phyloP scores from a whole-genome alignment of 2,113 vertebrate species.

The Macroglossus sobrinus region DNA sequence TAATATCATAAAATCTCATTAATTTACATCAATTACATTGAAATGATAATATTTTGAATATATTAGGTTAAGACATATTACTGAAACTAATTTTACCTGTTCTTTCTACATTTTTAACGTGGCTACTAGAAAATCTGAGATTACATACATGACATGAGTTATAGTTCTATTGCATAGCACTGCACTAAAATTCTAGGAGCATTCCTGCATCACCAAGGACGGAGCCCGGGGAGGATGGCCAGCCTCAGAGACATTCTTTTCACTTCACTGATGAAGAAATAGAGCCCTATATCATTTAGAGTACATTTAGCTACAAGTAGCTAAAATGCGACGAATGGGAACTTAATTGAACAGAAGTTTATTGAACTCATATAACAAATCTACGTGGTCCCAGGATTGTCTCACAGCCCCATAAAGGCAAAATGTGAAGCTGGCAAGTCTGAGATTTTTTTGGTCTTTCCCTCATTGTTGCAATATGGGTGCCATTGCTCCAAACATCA shows the following conservation, averaged over 20 bases:
- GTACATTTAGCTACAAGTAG: background rate
- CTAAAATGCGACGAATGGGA: background rate
- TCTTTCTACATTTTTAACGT: background rate
- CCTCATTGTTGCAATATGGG: background rate
- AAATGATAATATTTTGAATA: background rate
- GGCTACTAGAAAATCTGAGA: background rate
- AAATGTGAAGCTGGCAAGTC: background rate
- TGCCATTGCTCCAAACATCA: background rate
- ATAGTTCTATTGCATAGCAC: rapidly evolving
- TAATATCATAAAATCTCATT: background rate
- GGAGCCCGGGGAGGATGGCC: background rate
- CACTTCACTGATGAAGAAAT: background rate
- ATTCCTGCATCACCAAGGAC: background rate
- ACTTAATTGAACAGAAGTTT: background rate
- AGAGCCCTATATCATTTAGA: background rate
- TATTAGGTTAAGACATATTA: background rate
- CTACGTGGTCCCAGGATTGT: background rate
- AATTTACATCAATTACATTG: background rate
- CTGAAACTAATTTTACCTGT: background rate
- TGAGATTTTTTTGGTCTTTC: background rate
- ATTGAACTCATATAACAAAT: background rate
- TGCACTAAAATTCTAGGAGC: background rate
- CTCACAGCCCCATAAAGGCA: background rate
- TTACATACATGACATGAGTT: rapidly evolving
- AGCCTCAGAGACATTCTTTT: background rate